Percentiles rank a stretch among this genome's conserved stretches.
Evolutionary conservation across 2,888 invertebrate species (phyloP).

Genomic region (Melieria omissa): DNA sequence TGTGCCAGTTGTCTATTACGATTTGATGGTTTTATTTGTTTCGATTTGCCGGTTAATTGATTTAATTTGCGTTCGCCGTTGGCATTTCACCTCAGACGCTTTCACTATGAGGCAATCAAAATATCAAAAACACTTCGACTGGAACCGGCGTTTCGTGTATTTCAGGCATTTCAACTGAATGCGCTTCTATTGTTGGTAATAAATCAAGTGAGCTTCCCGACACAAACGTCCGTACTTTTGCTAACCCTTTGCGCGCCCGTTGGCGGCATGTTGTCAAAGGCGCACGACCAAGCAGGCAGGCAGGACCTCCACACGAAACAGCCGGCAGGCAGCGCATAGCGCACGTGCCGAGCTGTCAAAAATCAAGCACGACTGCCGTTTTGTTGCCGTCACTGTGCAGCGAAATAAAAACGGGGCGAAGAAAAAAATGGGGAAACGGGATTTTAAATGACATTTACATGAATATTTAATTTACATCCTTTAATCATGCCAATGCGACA

Average conservation of each 20-base stretch:
- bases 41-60: no score
- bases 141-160: no score
- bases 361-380: conserved; percentile 30
- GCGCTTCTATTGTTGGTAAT: conserved; percentile 33
- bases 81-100: no score
- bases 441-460: conserved; percentile 39
- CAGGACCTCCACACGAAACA: not conserved
- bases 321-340: conserved; percentile 9
- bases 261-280: conserved; percentile 5
- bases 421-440: conserved; percentile 9
- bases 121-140: no score
- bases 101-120: no score
- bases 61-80: no score
- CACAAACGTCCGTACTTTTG: conserved; percentile 6
- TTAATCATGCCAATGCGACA: conserved; percentile 36
- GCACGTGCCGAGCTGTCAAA: conserved; percentile 34
- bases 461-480: conserved; percentile 43
- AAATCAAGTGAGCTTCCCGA: conserved; percentile 30
- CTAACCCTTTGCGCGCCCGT: conserved; percentile 22
- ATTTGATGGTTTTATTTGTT: no score
- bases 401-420: conserved; percentile 11
- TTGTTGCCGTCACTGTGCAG: not conserved
- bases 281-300: not conserved
- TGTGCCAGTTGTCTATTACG: no score
- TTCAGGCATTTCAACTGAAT: conserved; percentile 26